Evolutionary conservation across 2,113 vertebrate genomes (phyloP), one percentile per base, ranked within the genome.

Genomic region (Ochotona curzoniae): DNA sequence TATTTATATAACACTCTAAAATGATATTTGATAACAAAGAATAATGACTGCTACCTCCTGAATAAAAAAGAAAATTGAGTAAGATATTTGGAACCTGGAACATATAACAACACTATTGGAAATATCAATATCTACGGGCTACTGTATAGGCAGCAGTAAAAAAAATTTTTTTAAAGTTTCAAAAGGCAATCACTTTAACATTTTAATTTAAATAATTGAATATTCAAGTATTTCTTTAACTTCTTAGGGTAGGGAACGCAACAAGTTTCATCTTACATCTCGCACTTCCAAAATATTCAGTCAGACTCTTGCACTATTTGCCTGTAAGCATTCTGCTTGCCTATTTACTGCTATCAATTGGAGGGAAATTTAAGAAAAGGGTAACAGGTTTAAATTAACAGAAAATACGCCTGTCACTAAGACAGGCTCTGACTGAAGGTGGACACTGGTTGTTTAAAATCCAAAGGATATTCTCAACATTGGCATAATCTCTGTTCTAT

Each of bases 101-200:
- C 38, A 71, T 85, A 82, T n/a, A 91, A 90, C 25, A 90, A 60
- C 18, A 93, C 91, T 89, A 86, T 54, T 93, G 25, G 76, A 83
- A 94, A 93, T 90, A 44, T 91, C 79, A 94, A 63, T 91, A 93
- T 94, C 94, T 69, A 94, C 51, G n/a, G 49, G 15, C 38, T 89
- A 74, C 35, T 89, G 11, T 89, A 60, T 87, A 95, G 47, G 15
- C 44, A 64, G 44, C 30, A 47, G 8, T 90, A 63, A 83, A 90
- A 92, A 83, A 88, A 21, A n/a, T n/a, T n/a, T n/a, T n/a, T n/a
- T n/a, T n/a, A 94, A 93, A 89, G 32, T 83, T 80, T 86, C 30
- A 94, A 92, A 83, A 93, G 30, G 79, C 21, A 89, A 28, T n/a
- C 23, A 57, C 90, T 93, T 92, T 57, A 93, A 87, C 82, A 85